Conservation (phyloP, 2,797 vertebrate species). For the Macrochelys suwanniensis region DNA sequence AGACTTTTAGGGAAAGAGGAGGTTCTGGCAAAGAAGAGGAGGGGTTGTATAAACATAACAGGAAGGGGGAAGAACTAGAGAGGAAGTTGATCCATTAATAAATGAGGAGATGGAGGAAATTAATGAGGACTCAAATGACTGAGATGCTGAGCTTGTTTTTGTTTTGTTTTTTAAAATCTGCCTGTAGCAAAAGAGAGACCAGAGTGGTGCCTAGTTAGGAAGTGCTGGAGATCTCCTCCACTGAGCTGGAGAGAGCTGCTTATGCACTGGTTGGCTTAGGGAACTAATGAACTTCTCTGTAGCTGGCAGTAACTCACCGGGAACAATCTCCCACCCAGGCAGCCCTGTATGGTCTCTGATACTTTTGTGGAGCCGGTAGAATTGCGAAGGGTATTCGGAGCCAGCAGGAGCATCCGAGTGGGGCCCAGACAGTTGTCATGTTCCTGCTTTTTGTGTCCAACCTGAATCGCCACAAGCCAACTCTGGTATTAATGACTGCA, state of each 20-base stretch:
- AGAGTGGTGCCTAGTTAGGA: neutral
- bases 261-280: neutral
- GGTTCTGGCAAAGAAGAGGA: neutral
- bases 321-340: fast-evolving
- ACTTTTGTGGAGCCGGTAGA: neutral
- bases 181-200: neutral
- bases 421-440: neutral
- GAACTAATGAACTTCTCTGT: neutral
- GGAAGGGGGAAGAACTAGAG: neutral
- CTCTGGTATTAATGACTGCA: fast-evolving
- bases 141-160: neutral
- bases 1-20: neutral
- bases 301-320: neutral
- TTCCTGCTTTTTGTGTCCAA: neutral
- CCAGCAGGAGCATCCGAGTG: fast-evolving
- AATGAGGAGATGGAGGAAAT: neutral
- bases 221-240: neutral
- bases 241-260: neutral
- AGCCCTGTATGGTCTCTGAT: neutral
- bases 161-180: neutral
- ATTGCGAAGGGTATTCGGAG: fast-evolving
- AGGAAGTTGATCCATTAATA: neutral
- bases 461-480: fast-evolving
- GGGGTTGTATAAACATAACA: neutral
- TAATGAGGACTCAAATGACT: neutral